phyloP scores from a whole-genome alignment of 2,888 invertebrate genomes.

The Standfussiana lucernea region DNA sequence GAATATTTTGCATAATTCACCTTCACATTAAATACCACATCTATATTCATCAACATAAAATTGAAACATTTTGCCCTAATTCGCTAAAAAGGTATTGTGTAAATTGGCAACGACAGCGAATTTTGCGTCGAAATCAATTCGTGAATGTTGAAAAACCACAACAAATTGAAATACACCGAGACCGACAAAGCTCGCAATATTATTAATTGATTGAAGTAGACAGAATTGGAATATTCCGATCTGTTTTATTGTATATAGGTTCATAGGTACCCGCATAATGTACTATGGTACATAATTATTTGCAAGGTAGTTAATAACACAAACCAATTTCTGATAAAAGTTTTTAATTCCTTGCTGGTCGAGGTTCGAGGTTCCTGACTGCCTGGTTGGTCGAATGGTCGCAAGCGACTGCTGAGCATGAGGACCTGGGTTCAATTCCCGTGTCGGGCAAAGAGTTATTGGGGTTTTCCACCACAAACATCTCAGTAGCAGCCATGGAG shows the following conservation, averaged over 20 bases:
- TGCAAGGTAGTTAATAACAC: slow-evolving; percentile 4
- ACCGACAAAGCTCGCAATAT: slow-evolving; percentile 62
- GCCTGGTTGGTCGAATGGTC: too few species aligned
- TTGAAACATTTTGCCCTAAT: slow-evolving; percentile 57
- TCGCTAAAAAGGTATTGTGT: slow-evolving; percentile 64
- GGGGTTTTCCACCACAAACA: too few species aligned
- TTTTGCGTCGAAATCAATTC: slow-evolving; percentile 68
- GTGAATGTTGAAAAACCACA: slow-evolving; percentile 70
- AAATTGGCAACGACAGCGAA: slow-evolving; percentile 60
- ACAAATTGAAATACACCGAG: slow-evolving; percentile 70
- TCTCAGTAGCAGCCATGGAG: too few species aligned
- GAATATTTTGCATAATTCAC: slow-evolving; percentile 19
- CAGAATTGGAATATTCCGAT: slow-evolving; percentile 41
- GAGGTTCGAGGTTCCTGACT: not conserved
- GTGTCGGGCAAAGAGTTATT: too few species aligned
- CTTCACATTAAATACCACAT: slow-evolving; percentile 13
- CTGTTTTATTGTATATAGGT: slow-evolving; percentile 26
- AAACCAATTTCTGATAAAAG: not conserved
- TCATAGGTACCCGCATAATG: not conserved
- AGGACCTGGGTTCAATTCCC: not conserved
- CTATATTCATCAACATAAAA: slow-evolving; percentile 52
- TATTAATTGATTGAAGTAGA: slow-evolving; percentile 66
- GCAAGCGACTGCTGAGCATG: not conserved
- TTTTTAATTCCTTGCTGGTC: not conserved
- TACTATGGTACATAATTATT: not conserved